Evolutionary conservation across 2,797 vertebrate species (phyloP), one percentile per base, ranked within the genome.

Genomic region (Acrossocheilus fasciatus): DNA sequence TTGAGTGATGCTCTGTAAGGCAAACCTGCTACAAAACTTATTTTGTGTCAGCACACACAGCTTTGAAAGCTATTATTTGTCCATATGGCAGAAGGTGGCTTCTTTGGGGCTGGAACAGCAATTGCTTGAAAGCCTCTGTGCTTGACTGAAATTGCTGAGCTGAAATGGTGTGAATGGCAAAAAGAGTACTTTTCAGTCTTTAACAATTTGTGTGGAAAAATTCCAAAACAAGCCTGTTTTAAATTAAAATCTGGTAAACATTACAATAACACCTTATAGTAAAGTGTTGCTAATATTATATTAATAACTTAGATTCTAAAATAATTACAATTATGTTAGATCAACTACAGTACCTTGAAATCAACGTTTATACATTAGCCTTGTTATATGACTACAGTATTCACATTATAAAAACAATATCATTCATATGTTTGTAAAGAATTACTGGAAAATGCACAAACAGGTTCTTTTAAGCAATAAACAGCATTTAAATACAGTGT

Each of bases 91-190:
- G 17, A 39, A 18, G 7, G 17, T 1, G 20, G 36, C 34, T 43
- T 78, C 39, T 64, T 64, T 64, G 26, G 14, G 15, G 7, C 39
- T 45, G n/a, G 20, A 34, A 77, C 2, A 54, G 50, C 3, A 57
- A 77, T 8, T n/a, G 6, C 20, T 23, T 59, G 34, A 77, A 77
- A 77, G 52, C 52, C 3, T 77, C 52, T 77, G 66, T 20, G 39
- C 23, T n/a, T 73, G 69, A 70, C 20, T 43, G 20, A 78, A 78
- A 78, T n/a, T n/a, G 76, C n/a, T 43, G 75, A 78, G 52, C 34
- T 23, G 20, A 75, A 52, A 18, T 36, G 17, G 15, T 52, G 52
- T 57, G 34, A 57, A 77, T 18, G n/a, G 9, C 76, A 26, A 62
- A 62, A 10, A 17, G 6, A 59, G 36, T 3, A 20, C 9, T 18